A percentile compares a stretch with the other conserved stretches of the same genome.
Evolutionary conservation across 2,888 invertebrate species (phyloP).

Genomic region (Erynnis tages): DNA sequence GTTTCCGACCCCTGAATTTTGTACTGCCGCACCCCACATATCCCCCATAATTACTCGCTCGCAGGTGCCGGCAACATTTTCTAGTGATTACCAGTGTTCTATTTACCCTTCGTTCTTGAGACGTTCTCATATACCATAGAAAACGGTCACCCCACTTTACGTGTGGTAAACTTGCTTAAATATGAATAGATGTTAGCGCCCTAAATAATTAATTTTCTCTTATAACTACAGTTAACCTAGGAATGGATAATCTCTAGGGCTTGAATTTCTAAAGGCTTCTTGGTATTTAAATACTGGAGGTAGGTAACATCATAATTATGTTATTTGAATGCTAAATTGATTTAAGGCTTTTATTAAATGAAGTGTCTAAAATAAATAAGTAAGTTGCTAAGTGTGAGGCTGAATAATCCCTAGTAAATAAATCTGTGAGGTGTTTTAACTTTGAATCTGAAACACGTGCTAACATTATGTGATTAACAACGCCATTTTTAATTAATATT

Average conservation of each 20-base stretch:
- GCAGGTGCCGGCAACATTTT: slow-evolving; percentile 21
- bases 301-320: no score
- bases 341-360: no score
- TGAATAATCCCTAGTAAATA: no score
- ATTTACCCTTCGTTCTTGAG: slow-evolving; percentile 20
- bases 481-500: no score
- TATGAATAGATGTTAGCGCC: slow-evolving; percentile 7
- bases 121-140: slow-evolving; percentile 9
- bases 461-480: no score
- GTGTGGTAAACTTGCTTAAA: slow-evolving; percentile 4
- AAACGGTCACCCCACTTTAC: slow-evolving; percentile 29
- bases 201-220: slow-evolving; percentile 13
- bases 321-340: no score
- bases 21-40: background rate
- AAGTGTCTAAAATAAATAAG: no score
- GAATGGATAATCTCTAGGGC: background rate
- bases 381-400: no score
- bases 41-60: slow-evolving; percentile 19
- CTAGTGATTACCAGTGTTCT: slow-evolving; percentile 18
- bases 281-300: no score
- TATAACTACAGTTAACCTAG: background rate
- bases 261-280: no score
- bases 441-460: no score
- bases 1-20: slow-evolving; percentile 14
- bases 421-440: no score